Base-by-base conservation (phyloP, 1,140 invertebrate genomes). In the Papilio dardanus region DNA sequence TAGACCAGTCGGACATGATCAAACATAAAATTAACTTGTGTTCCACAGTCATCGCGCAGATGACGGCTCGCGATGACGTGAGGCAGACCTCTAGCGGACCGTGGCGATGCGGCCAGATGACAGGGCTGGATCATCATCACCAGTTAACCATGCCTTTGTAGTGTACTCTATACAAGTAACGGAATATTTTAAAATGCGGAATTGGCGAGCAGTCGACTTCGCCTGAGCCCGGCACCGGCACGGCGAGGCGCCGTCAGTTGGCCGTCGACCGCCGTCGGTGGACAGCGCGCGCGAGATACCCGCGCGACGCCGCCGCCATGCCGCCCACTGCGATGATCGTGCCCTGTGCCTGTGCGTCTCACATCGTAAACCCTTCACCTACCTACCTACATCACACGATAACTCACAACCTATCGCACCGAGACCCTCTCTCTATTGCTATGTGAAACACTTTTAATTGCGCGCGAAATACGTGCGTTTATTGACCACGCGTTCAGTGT, bases 271-370 rank as follows among this genome's bases (percentile, higher is more conserved):
- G 90, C 84, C 86, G 82, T 77, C 85, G 80, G 85, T 83, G 85
- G 87, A 88, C 82, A 88, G 86, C 88, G 91, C 85, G 88, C 86
- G 78, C 83, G 87, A 83, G 84, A 80, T 75, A 81, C 81, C 83
- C 81, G 82, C 77, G 78, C 81, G 74, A 77, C 76, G 71, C 75
- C 76, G 71, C 75, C 76, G 85, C 82, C 83, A 93, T 93, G 92
- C 92, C 92, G 89, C 91, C 90, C 71, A 93, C 91, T 68, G 90
- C 90, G 75, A 93, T 92, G 88, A 88, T 93, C 82, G 90, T 93
- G 82, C 91, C 88, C 83, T 93, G 90, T 93, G 87, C 87, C 89
- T 93, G 68, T 71, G 68, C 68, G 68, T 71, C 30, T 71, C 67
- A 24, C 33, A 40, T 68, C 33, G 66, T 68, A 68, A 68, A 68